Percentiles rank a stretch among this genome's conserved stretches.
Evolutionary conservation across 2,888 invertebrate genomes (phyloP).

Genomic region (Diabrotica balteata): DNA sequence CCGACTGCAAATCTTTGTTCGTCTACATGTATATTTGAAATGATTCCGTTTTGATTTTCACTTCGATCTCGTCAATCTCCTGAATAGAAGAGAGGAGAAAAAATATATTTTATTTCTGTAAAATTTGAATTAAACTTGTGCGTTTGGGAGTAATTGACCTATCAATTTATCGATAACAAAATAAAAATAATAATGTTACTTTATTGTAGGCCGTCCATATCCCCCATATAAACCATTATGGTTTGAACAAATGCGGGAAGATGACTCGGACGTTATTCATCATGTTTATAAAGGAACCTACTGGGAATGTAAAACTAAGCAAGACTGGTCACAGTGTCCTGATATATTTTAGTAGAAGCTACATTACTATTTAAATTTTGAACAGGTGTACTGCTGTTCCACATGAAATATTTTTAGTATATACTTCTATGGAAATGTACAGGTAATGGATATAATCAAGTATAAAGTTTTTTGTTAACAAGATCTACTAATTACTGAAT

Average conservation of each 20-base stretch:
- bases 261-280: slow-evolving; percentile 75
- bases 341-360: slow-evolving; percentile 75
- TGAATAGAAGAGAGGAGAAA: too few relatives aligned
- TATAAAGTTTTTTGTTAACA: slow-evolving; percentile 32
- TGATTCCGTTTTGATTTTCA: too few relatives aligned
- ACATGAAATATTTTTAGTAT: slow-evolving; percentile 23
- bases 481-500: slow-evolving; percentile 30
- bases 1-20: too few relatives aligned
- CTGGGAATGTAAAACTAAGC: slow-evolving; percentile 89
- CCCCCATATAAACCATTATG: slow-evolving; percentile 82
- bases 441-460: slow-evolving; percentile 28
- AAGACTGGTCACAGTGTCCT: slow-evolving; percentile 91
- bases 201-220: slow-evolving; percentile 65
- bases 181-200: too few relatives aligned
- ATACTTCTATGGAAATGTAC: slow-evolving; percentile 23
- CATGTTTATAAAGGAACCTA: slow-evolving; percentile 89
- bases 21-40: too few relatives aligned
- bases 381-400: slow-evolving; percentile 14
- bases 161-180: too few relatives aligned
- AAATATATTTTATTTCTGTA: too few relatives aligned
- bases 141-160: too few relatives aligned
- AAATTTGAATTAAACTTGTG: too few relatives aligned
- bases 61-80: too few relatives aligned
- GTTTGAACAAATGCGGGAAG: slow-evolving; percentile 87
- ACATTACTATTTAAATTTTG: slow-evolving; percentile 17